phyloP scores from a whole-genome alignment of 2,888 invertebrate genomes.

The Auanema freiburgensis region DNA sequence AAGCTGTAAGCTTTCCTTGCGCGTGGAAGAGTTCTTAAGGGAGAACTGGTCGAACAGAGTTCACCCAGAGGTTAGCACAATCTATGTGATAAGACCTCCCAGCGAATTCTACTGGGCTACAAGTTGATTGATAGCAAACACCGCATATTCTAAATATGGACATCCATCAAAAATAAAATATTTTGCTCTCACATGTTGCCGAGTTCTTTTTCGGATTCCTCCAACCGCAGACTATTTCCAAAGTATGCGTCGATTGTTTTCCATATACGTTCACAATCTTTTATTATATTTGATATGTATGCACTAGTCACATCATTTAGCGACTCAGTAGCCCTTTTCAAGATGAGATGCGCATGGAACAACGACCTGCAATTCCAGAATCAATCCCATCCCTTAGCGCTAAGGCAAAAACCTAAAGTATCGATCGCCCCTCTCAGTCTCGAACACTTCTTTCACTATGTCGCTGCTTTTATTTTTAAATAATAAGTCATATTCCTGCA shows the following conservation, averaged over 20 bases:
- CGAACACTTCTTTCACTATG: slow-evolving; percentile 32
- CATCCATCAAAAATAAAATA: background rate
- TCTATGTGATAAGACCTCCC: slow-evolving; percentile 45
- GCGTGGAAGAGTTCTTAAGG: slow-evolving; percentile 20
- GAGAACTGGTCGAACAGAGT: slow-evolving; percentile 46
- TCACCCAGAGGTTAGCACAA: slow-evolving; percentile 60
- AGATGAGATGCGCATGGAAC: no score
- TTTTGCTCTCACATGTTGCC: background rate
- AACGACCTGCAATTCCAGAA: background rate
- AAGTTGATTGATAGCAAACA: slow-evolving; percentile 35
- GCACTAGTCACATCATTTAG: no score
- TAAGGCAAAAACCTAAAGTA: slow-evolving; percentile 22
- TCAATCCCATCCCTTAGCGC: background rate
- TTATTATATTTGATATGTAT: no score
- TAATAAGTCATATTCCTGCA: slow-evolving; percentile 33
- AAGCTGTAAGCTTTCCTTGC: no score
- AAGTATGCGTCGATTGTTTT: background rate
- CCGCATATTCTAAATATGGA: slow-evolving; percentile 32
- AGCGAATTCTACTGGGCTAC: slow-evolving; percentile 35
- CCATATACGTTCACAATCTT: no score
- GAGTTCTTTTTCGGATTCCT: background rate
- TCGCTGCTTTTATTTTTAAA: slow-evolving; percentile 23
- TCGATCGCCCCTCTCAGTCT: slow-evolving; percentile 39
- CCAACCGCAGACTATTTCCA: background rate
- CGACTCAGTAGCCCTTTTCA: no score